Conservation (phyloP, 2,797 vertebrate species). For the Aselliscus stoliczkanus region DNA sequence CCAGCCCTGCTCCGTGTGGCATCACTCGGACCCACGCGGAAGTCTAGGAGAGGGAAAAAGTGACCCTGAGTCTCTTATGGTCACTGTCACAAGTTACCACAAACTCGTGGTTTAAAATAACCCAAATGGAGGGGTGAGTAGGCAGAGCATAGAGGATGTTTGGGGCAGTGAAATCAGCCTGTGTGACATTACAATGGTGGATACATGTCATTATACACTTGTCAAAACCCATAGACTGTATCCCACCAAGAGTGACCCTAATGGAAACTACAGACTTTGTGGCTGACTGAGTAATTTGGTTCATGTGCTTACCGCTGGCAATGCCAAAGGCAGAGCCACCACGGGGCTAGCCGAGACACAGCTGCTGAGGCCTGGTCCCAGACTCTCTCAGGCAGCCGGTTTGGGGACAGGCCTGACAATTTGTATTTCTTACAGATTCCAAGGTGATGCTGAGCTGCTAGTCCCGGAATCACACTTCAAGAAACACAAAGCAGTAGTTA, state of each 20-base stretch:
- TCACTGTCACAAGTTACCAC: background rate
- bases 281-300: background rate
- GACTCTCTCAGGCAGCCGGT: background rate
- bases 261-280: fast-evolving
- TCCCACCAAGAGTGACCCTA: background rate
- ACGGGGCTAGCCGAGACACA: fast-evolving
- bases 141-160: background rate
- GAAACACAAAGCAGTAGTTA: too few relatives aligned
- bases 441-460: background rate
- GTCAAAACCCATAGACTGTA: background rate
- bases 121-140: background rate
- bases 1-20: fast-evolving
- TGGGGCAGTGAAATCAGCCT: background rate
- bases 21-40: background rate
- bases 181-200: fast-evolving
- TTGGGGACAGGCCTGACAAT: background rate
- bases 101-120: background rate
- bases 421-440: background rate
- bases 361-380: background rate
- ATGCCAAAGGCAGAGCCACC: fast-evolving
- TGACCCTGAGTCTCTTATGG: fast-evolving
- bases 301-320: fast-evolving
- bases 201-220: fast-evolving
- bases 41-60: background rate
- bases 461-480: background rate